Base-by-base conservation (phyloP, 1,140 invertebrate genomes). In the Cotesia typhae region DNA sequence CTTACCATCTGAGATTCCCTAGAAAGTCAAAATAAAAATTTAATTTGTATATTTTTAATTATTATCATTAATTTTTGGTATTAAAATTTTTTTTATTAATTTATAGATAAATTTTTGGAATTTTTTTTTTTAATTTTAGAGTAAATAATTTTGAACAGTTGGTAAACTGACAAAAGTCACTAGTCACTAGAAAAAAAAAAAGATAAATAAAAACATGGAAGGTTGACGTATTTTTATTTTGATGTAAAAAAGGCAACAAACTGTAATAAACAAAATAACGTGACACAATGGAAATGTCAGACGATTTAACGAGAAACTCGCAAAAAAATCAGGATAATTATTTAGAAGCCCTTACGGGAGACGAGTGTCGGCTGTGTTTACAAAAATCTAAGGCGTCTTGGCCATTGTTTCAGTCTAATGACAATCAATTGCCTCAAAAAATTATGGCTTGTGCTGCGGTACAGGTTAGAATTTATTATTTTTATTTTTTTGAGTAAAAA, bases 391-490 rank as follows among this genome's bases (percentile, higher is more conserved):
- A 41, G 10, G 70, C 78, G 51, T 47, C 68, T 35, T 81, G 78
- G 76, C 74, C 81, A 74, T 71, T 83, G 4, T 83, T 83, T 67
- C 72, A 65, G 10, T 47, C 41, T 55, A 75, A 76, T 70, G 73
- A 76, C 17, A 66, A 72, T 28, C 74, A 82, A 59, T 71, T 84
- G 61, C 36, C 78, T 10, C 57, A 63, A 59, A 85, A 84, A 74
- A 74, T 85, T 60, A 83, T 83, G 80, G 82, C 80, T 4, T 76
- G 83, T 65, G 84, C 82, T 70, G 78, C 81, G 35, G 79, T 85
- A 63, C 79, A 85, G 84, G 84, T 85, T 84, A 85, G 79, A 67
- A 57, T 70, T 75, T 37, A 1, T 60, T 10, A 9, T 4, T 47
- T 47, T 47, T 9, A 9, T 6, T 47, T 9, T 47, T 47, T 28